Evolutionary conservation across 23 tunicate species (phyloP), one percentile per base, ranked within the genome.

Genomic region (Styela plicata): DNA sequence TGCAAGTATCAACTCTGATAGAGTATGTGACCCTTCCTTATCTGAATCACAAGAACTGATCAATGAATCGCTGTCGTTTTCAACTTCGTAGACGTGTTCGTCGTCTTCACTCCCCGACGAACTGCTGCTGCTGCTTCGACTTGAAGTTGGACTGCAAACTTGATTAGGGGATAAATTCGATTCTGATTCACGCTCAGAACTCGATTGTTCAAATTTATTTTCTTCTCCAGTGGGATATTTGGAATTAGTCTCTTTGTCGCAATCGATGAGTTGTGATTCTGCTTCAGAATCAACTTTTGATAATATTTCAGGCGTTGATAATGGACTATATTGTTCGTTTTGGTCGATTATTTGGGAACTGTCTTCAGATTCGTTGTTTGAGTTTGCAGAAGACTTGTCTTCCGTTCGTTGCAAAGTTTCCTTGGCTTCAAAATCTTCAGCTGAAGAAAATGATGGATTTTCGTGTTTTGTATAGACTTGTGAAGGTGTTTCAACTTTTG

Each of bases 21-120:
- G 29, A 27, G 77, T 71, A 2, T 21, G 77, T 5, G 77, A 71
- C 17, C 36, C 37, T 27, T 71, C 34, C 16, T 34, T 5, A 7
- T 24, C 29, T 71, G 77, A 3, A 18, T 27, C 35, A 31, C 34
- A 16, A 16, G 77, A 71, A 31, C 34, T 34, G 36, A 22, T 3
- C 17, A 2, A 34, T 16, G 77, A 3, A 5, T 22, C 77, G 35
- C 57, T 44, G 57, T 44, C 57, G 57, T 44, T 44, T 7, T 34
- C 35, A 16, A 71, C 35, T 30, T 71, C 77, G 77, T 71, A 71
- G 3, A 71, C 34, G 37, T 71, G 35, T 28, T 71, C 77, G 77
- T 34, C 34, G 5, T 33, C 24, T 2, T 3, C 17, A 28, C 36
- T 28, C 17, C 16, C 13, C 13, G 73, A 68, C 29, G 32, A 33